Base-by-base conservation (phyloP, 2,113 vertebrate genomes). In the Poecilia latipinna region DNA sequence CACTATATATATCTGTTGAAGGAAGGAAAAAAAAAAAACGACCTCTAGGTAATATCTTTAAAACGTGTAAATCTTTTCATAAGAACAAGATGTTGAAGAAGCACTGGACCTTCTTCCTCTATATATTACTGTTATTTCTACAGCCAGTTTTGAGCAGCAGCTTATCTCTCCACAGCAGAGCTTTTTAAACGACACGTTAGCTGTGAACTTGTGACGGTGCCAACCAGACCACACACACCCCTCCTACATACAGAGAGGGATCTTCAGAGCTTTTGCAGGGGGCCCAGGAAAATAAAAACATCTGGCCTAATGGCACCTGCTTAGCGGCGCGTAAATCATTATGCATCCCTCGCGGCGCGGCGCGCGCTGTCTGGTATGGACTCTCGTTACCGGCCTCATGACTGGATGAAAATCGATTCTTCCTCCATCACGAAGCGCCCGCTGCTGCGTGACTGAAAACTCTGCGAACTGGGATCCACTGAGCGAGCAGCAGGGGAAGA, bases 331-430 rank as follows among this genome's bases (percentile, higher is more conserved):
- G 51, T 24, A 57, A 57, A 57, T 57, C 51, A 57, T 57, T 57
- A 24, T 8, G 7, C 22, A 8, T 57, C 51, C 69, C 77, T 48
- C 68, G 60, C n/a, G 26, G 68, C 37, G 67, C 32, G 33, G 71
- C 37, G 69, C 32, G 33, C 73, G 75, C 57, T 54, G 71, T 54
- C 72, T 42, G 70, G 78, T 71, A 15, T 48, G 19, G 33, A 62
- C 68, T 69, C 61, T 63, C 65, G 71, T 83, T 87, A 85, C 82
- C 66, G 33, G 51, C 19, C 73, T 62, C 65, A 13, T 57, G 32
- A 71, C 37, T 65, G 76, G 61, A 70, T 77, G 44, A 79, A 79
- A 84, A 91, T 93, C 92, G 88, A 92, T 91, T 88, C 11, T 64
- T 80, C 85, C 75, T 86, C 72, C 86, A 90, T 90, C 88, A 68